Base-by-base conservation (phyloP, 2,888 invertebrate species). In the Phalangium opilio region DNA sequence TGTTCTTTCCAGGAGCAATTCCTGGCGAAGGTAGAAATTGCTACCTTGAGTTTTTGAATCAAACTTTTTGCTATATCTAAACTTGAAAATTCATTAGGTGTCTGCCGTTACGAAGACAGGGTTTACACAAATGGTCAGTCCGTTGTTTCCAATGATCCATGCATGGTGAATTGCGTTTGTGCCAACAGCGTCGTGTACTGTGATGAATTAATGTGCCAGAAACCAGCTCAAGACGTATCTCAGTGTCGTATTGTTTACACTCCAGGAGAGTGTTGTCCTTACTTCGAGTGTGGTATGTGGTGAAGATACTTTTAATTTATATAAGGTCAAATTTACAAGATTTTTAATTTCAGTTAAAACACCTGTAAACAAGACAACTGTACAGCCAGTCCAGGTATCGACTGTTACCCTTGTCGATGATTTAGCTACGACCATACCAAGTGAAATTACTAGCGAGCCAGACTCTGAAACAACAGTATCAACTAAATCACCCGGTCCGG, bases 61-160 rank as follows among this genome's bases (percentile, higher is more conserved):
- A 20, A 18, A 7, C 1, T 15, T 5, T 12, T 33, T 43, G 3
- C 43, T 27, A 1, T 18, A 35, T 34, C 3, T 12, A 17, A 35
- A 14, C 17, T 21, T 46, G 27, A 27, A 27, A 27, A 27, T 7
- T 27, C 5, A 27, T 43, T 45, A 56, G 56, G 56, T 17, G 45
- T 51, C 20, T 57, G 57, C 36, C 53, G 56, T 4, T 74, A 77
- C 64, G 75, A 79, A 62, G 81, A 81, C 18, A 75, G 73, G 59
- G 73, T 75, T 48, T 83, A 81, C 66, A 76, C 75, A 55, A 82
- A 82, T 63, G 82, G 81, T n/a, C 79, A 81, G 68, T 77, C 78
- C 64, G 49, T 57, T 10, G 45, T 42, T 1, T 50, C 53, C 10
- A 15, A 15, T 5, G 50, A 57, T 27, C 54, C 54, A 11, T 57